A percentile compares a stretch with the other conserved stretches of the same genome.
These are phyloP conservation scores for Drosophila lacicola DNA, from an alignment of 2,888 invertebrate species.

Conservation along the genomic window DNA sequence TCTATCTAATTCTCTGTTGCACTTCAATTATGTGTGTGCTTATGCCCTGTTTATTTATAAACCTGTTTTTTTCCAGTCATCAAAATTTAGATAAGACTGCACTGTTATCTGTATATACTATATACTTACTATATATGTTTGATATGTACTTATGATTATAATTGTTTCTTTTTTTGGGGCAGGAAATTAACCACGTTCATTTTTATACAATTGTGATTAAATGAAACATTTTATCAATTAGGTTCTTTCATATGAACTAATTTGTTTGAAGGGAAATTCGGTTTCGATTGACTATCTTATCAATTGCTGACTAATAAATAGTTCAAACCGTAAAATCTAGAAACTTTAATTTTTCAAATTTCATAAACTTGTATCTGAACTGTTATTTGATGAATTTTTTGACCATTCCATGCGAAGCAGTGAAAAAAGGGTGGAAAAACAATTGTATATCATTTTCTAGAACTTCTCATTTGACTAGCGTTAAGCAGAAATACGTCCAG, in stretches of 20 bases:
- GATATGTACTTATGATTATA: conserved; percentile 33
- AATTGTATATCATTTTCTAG: too few relatives aligned
- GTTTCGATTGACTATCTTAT: too few relatives aligned
- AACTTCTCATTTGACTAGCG: too few relatives aligned
- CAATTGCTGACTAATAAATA: too few relatives aligned
- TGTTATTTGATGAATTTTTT: too few relatives aligned
- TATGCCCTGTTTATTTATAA: conserved; percentile 30
- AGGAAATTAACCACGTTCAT: conserved; percentile 7
- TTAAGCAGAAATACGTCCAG: too few relatives aligned
- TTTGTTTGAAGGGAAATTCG: too few relatives aligned
- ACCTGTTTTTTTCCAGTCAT: conserved; percentile 18
- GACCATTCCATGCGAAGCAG: too few relatives aligned
- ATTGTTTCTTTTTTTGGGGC: conserved; percentile 3
- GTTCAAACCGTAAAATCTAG: too few relatives aligned
- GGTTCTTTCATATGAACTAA: not conserved
- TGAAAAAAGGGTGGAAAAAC: too few relatives aligned
- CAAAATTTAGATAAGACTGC: conserved; percentile 50
- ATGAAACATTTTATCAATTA: conserved; percentile 1
- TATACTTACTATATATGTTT: conserved; percentile 21
- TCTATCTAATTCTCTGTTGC: conserved; percentile 6
- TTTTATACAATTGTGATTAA: conserved; percentile 19
- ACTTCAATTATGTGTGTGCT: conserved; percentile 6
- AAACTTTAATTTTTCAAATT: too few relatives aligned
- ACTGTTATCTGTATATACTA: conserved; percentile 37
- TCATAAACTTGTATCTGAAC: too few relatives aligned